Conservation (phyloP, 2,113 vertebrate species). For the Erythrocebus patas region DNA sequence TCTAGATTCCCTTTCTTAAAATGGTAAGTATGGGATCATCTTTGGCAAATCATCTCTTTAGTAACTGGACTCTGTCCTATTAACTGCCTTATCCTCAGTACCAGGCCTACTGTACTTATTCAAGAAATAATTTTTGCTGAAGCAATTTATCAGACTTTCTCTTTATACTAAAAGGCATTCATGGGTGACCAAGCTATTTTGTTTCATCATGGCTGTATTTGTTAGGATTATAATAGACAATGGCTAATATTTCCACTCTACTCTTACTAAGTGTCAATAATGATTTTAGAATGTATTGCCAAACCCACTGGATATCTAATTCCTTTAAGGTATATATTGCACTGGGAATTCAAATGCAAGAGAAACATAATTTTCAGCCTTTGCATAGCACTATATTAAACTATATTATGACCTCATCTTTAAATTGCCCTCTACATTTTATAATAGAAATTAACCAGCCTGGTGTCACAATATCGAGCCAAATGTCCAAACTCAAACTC, state of each 20-base stretch:
- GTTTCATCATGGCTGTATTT: not conserved
- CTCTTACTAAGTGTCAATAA: no score
- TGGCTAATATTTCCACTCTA: not conserved
- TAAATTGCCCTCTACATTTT: not conserved
- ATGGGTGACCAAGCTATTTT: not conserved
- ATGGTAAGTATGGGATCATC: no score
- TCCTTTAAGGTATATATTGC: not conserved
- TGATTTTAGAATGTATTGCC: not conserved
- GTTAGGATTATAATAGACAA: not conserved
- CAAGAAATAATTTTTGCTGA: not conserved
- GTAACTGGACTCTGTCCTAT: not conserved
- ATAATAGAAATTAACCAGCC: not conserved
- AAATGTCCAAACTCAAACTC: not conserved
- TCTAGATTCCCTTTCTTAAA: not conserved
- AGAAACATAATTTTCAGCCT: not conserved
- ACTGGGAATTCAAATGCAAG: not conserved
- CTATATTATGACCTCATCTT: not conserved
- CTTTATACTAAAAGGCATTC: not conserved
- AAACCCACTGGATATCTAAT: not conserved
- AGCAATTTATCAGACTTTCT: not conserved
- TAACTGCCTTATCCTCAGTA: not conserved
- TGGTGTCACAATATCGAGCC: not conserved
- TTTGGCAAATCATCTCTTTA: not conserved
- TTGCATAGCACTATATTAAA: not conserved
- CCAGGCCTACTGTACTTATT: not conserved